These are phyloP conservation scores for Amphipoea oculea DNA, from an alignment of 2,888 invertebrate genomes.

Conservation along the genomic window DNA sequence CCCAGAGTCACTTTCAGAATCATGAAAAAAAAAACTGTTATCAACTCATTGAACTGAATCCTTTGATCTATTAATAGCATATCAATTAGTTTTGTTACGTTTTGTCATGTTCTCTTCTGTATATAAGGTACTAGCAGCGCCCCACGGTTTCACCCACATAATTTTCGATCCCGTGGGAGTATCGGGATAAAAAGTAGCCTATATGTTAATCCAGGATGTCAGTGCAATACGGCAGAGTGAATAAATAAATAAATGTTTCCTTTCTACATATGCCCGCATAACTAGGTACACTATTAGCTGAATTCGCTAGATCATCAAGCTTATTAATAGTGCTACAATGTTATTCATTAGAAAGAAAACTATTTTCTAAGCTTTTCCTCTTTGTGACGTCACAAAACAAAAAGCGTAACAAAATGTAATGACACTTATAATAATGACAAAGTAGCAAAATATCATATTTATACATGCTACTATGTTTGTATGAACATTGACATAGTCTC, in stretches of 20 bases:
- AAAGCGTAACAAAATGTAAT: slow-evolving; percentile 1
- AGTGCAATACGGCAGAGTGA: no score
- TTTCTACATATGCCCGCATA: neutral
- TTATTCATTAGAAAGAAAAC: neutral
- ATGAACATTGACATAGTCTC: slow-evolving; percentile 44
- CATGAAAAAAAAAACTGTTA: neutral
- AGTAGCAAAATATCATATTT: slow-evolving; percentile 1
- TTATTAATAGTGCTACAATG: neutral
- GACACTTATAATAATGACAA: slow-evolving; percentile 1
- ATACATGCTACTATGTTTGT: slow-evolving; percentile 7
- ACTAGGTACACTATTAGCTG: neutral
- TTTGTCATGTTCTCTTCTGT: no score
- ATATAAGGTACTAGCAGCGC: no score
- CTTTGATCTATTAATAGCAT: slow-evolving; percentile 6
- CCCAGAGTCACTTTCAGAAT: neutral
- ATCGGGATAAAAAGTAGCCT: no score
- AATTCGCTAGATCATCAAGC: slow-evolving; percentile 1
- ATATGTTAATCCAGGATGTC: no score
- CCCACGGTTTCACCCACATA: no score
- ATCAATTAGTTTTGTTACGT: neutral
- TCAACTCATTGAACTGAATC: neutral
- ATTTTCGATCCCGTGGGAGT: no score
- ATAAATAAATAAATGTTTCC: neutral
- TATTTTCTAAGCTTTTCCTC: neutral
- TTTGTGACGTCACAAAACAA: neutral